phyloP scores from a whole-genome alignment of 2,888 invertebrate genomes.

The Metacarcinus magister region DNA sequence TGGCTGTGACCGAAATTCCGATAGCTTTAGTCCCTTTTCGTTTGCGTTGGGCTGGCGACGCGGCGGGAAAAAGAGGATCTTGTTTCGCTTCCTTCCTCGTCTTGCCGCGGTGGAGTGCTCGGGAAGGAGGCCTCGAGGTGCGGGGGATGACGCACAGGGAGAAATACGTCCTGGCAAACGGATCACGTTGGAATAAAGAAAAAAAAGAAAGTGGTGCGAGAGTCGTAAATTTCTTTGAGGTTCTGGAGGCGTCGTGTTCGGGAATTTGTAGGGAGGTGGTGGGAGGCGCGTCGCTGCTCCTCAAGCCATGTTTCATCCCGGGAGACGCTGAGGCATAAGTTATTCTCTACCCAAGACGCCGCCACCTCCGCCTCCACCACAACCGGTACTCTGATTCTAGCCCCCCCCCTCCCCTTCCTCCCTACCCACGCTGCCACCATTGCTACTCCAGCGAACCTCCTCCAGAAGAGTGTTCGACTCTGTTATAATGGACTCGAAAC shows the following conservation, averaged over 20 bases:
- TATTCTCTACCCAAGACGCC: constrained; percentile 43
- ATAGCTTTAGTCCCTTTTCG: constrained; percentile 71
- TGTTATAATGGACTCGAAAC: not conserved
- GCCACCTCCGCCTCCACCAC: not conserved
- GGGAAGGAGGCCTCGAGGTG: not conserved
- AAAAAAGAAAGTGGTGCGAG: constrained; percentile 26
- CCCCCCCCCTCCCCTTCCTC: no score
- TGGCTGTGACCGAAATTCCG: constrained; percentile 57
- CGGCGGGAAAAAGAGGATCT: not conserved
- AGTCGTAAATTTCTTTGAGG: constrained; percentile 64
- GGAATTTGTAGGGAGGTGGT: constrained; percentile 63
- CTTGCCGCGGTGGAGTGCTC: not conserved
- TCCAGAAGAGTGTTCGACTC: not conserved
- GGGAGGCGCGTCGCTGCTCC: constrained; percentile 55
- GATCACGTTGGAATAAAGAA: constrained; percentile 40
- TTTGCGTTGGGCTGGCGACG: constrained; percentile 18
- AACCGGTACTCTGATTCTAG: not conserved
- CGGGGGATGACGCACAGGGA: not conserved
- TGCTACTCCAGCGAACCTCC: not conserved
- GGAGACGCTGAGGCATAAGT: constrained; percentile 67
- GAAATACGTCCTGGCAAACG: constrained; percentile 26
- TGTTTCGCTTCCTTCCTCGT: not conserved
- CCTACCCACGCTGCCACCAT: not conserved
- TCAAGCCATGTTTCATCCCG: constrained; percentile 64
- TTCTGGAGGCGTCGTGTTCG: constrained; percentile 16